Percentiles rank a stretch among this genome's conserved stretches.
Evolutionary conservation across 1,140 invertebrate genomes (phyloP).

Genomic region (Drosophila fuyamai): DNA sequence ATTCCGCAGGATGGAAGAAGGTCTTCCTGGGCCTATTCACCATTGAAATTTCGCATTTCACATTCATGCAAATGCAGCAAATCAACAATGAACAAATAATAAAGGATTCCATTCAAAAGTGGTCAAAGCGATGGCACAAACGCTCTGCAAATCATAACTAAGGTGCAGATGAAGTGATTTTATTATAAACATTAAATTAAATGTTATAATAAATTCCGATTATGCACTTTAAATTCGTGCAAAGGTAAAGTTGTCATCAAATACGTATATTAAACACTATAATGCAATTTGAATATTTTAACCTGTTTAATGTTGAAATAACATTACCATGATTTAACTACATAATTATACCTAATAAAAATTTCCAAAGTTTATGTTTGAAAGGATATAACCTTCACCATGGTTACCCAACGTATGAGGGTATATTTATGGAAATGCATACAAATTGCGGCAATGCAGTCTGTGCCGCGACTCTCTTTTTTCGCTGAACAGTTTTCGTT

Average conservation of each 20-base stretch:
- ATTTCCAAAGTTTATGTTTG: not conserved
- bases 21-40: constrained; percentile 74
- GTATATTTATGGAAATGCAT: constrained; percentile 53
- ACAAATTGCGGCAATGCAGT: constrained; percentile 68
- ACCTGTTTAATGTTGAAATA: too few relatives aligned
- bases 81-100: constrained; percentile 67
- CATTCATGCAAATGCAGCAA: constrained; percentile 70
- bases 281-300: too few relatives aligned
- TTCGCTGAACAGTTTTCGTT: constrained; percentile 5
- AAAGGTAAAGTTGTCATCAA: too few relatives aligned
- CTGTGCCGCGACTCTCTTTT: constrained; percentile 16
- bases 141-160: not conserved
- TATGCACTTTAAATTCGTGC: too few relatives aligned
- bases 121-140: not conserved
- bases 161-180: not conserved
- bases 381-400: not conserved
- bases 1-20: constrained; percentile 35
- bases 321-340: too few relatives aligned
- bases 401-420: not conserved
- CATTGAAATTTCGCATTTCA: constrained; percentile 75
- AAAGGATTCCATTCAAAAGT: constrained; percentile 20
- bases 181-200: not conserved
- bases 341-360: too few relatives aligned
- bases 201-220: too few relatives aligned
- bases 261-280: too few relatives aligned